These are phyloP conservation scores for Pegea sp. DNA, from an alignment of 23 tunicate species.

Conservation along the genomic window DNA sequence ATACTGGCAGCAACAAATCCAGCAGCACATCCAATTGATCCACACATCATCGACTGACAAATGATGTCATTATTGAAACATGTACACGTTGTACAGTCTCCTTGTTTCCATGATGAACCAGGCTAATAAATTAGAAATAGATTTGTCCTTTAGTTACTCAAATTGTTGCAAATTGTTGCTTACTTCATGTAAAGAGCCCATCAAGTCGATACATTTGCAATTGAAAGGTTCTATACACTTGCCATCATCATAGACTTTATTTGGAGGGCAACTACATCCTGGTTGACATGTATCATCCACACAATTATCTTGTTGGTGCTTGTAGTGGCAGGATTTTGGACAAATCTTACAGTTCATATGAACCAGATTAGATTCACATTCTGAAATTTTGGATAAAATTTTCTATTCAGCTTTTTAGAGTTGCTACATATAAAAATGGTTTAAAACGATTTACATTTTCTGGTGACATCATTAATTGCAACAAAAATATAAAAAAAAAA, in stretches of 20 bases:
- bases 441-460: too few species aligned
- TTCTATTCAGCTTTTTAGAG: too few species aligned
- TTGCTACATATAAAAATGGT: too few species aligned
- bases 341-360: conserved; percentile 4
- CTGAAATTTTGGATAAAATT: too few species aligned
- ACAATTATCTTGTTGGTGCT: conserved; percentile 11
- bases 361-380: not conserved
- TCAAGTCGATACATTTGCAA: conserved; percentile 44
- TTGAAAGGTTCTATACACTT: conserved; percentile 70
- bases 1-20: conserved; percentile 28
- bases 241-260: conserved; percentile 48
- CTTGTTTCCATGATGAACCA: conserved; percentile 41
- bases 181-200: conserved; percentile 33
- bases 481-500: too few species aligned
- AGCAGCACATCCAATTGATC: not conserved
- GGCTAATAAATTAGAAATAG: conserved; percentile 1
- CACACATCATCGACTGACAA: conserved; percentile 26
- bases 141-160: not conserved
- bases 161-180: not conserved
- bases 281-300: conserved; percentile 10
- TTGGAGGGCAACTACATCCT: conserved; percentile 64
- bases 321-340: conserved; percentile 30
- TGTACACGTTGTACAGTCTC: conserved; percentile 43
- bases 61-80: conserved; percentile 59
- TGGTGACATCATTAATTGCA: too few species aligned